phyloP scores from a whole-genome alignment of 35 echinoderm and acorn worm genomes.

The Apostichopus californicus region DNA sequence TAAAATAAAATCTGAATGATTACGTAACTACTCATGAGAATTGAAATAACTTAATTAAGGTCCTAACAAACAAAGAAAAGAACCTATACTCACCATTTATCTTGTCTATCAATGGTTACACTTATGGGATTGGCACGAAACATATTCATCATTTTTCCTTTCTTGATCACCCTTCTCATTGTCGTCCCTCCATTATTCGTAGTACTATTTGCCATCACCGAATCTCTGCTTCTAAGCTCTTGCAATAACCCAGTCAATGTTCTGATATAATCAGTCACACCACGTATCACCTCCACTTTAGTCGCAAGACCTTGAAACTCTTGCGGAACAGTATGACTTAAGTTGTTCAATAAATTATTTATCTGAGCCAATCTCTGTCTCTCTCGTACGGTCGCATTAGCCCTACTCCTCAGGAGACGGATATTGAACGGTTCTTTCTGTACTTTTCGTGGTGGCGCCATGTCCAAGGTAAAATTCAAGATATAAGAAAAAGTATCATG shows the following conservation, averaged over 20 bases:
- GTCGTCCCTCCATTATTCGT: not conserved
- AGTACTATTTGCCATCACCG: not conserved
- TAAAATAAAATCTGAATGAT: too few relatives aligned
- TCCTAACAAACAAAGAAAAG: not conserved
- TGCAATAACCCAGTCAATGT: not conserved
- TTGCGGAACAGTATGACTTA: constrained; percentile 18
- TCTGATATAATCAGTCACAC: constrained; percentile 28
- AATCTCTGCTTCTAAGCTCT: not conserved
- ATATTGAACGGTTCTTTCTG: constrained; percentile 33
- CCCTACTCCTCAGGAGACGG: not conserved
- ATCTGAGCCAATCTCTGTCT: constrained; percentile 34
- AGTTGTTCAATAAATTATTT: not conserved
- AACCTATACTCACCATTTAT: not conserved
- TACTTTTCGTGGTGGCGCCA: not conserved
- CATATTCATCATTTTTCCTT: not conserved
- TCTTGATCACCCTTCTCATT: not conserved
- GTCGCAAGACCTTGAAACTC: constrained; percentile 49
- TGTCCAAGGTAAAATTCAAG: not conserved
- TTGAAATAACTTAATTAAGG: not conserved
- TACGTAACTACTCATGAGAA: not conserved
- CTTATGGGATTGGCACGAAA: not conserved
- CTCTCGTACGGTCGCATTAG: constrained; percentile 31
- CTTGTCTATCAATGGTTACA: not conserved
- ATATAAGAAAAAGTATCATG: not conserved
- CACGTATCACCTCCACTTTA: constrained; percentile 29